Evolutionary conservation across 2,888 invertebrate species (phyloP).

Genomic region (Papilio elwesi): DNA sequence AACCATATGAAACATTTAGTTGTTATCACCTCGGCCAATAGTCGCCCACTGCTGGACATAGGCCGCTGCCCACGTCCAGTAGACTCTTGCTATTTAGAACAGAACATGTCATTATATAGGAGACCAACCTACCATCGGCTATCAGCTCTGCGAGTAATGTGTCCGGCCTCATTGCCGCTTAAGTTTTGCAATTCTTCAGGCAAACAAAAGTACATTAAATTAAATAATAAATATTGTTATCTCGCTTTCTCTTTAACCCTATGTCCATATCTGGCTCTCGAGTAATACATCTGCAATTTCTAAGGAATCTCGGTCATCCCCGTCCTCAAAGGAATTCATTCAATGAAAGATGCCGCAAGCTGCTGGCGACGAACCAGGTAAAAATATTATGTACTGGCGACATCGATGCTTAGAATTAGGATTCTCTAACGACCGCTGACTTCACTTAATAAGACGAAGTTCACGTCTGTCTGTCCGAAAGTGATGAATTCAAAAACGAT

Average conservation of each 20-base stretch:
- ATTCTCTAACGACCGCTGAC: not conserved
- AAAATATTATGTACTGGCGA: conserved; percentile 46
- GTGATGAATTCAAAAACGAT: too few relatives aligned
- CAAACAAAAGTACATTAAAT: not conserved
- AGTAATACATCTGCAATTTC: conserved; percentile 55
- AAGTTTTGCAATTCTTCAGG: too few relatives aligned
- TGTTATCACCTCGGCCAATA: too few relatives aligned
- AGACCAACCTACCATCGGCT: too few relatives aligned
- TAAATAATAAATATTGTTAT: not conserved
- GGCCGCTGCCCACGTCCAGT: too few relatives aligned
- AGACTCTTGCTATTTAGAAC: too few relatives aligned
- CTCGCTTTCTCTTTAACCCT: conserved; percentile 4
- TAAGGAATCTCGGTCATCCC: conserved; percentile 58
- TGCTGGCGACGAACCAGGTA: conserved; percentile 53
- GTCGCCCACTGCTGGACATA: too few relatives aligned
- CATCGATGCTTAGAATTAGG: conserved; percentile 38
- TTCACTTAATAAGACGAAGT: not conserved
- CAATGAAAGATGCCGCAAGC: conserved; percentile 63
- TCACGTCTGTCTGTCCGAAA: too few relatives aligned
- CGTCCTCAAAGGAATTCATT: conserved; percentile 60
- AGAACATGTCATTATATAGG: too few relatives aligned
- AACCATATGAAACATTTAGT: too few relatives aligned
- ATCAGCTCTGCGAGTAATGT: too few relatives aligned
- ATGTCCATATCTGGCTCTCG: conserved; percentile 22
- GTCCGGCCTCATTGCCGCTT: too few relatives aligned